Conservation (phyloP, 2,797 vertebrate species). For the Halcyon leucocephala region DNA sequence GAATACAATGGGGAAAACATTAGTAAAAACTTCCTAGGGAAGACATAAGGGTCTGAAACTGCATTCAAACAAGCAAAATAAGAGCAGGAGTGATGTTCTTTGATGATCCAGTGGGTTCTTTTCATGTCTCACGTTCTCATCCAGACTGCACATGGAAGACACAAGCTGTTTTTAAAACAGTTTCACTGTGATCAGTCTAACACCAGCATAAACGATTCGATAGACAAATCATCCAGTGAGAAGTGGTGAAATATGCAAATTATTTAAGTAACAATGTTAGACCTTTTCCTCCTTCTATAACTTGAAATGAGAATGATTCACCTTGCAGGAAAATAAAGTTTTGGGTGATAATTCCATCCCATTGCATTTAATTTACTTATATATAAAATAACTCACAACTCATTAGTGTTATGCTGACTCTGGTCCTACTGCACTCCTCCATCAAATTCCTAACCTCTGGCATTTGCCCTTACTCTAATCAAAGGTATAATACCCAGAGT, state of each 20-base stretch:
- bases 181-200: not conserved
- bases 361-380: not conserved
- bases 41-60: not conserved
- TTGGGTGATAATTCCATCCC: not conserved
- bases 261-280: not conserved
- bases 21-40: not conserved
- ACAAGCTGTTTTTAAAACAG: not conserved
- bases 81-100: not conserved
- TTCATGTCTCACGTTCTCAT: not conserved
- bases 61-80: not conserved
- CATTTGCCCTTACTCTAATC: not conserved
- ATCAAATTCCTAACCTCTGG: not conserved
- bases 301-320: not conserved
- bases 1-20: not conserved
- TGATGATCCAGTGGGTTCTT: not conserved
- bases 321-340: not conserved
- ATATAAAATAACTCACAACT: not conserved
- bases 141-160: not conserved
- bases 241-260: not conserved
- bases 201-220: not conserved
- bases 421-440: not conserved
- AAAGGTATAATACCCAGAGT: not conserved
- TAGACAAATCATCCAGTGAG: not conserved
- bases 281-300: not conserved
- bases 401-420: accelerated